Conservation (phyloP, 2,888 invertebrate genomes). For the Holacanthella duospinosa region DNA sequence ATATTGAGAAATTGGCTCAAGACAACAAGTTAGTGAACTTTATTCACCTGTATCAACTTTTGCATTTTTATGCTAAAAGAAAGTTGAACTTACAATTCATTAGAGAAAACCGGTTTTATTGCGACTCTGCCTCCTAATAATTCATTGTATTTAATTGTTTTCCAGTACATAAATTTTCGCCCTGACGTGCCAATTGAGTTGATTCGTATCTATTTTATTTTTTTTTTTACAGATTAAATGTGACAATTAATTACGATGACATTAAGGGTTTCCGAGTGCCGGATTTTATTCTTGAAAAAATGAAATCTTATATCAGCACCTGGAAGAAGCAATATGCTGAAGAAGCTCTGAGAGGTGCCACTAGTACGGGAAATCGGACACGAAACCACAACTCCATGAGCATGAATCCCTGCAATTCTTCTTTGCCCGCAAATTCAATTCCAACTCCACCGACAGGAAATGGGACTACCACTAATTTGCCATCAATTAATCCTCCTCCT, state of each 20-base stretch:
- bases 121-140: background rate
- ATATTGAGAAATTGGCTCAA: slow-evolving; percentile 61
- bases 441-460: background rate
- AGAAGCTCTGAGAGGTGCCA: slow-evolving; percentile 27
- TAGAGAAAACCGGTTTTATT: background rate
- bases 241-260: slow-evolving; percentile 46
- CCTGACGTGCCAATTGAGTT: background rate
- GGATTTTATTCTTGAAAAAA: slow-evolving; percentile 61
- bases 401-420: background rate
- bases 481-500: slow-evolving; percentile 10
- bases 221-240: slow-evolving; percentile 29
- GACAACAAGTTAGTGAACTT: slow-evolving; percentile 54
- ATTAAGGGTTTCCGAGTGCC: slow-evolving; percentile 66
- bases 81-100: no score
- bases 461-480: slow-evolving; percentile 12
- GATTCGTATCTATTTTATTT: background rate
- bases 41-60: background rate
- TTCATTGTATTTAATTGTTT: background rate
- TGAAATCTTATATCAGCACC: slow-evolving; percentile 53
- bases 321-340: slow-evolving; percentile 38
- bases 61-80: background rate
- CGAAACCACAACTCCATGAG: slow-evolving; percentile 2
- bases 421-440: background rate
- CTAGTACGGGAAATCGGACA: slow-evolving; percentile 10
- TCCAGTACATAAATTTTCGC: background rate